phyloP scores from a whole-genome alignment of 2,888 invertebrate species.

The Perizoma affinitatum region DNA sequence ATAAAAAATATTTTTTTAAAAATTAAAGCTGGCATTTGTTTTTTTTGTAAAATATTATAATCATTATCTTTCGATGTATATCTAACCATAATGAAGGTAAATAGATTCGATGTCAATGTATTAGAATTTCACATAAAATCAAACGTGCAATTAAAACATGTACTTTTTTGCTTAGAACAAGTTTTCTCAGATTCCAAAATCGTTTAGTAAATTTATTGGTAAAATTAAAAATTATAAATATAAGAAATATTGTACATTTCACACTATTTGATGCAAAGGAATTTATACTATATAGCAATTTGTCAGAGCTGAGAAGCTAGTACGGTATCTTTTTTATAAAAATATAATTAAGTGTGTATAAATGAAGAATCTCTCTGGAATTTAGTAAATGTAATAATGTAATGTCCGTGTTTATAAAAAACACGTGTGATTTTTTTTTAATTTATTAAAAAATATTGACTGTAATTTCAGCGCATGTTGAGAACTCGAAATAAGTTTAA shows the following conservation, averaged over 20 bases:
- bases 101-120: too few relatives aligned
- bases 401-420: conserved; percentile 11
- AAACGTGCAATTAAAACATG: not conserved
- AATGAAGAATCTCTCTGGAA: conserved; percentile 32
- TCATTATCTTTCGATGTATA: too few relatives aligned
- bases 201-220: too few relatives aligned
- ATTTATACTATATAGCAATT: conserved; percentile 62
- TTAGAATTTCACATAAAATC: too few relatives aligned
- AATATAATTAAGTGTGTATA: conserved; percentile 9
- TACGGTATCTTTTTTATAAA: conserved; percentile 19
- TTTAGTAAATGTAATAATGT: conserved; percentile 27
- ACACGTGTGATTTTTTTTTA: conserved; percentile 4
- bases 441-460: not conserved
- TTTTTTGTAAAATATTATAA: too few relatives aligned
- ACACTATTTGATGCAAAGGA: conserved; percentile 66
- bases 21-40: conserved; percentile 1
- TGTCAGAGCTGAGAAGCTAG: conserved; percentile 42
- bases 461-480: conserved; percentile 2
- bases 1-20: conserved; percentile 30
- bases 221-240: not conserved
- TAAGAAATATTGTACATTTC: conserved; percentile 52
- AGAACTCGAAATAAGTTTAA: conserved; percentile 8
- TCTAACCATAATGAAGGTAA: too few relatives aligned
- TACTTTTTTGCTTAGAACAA: too few relatives aligned
- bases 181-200: too few relatives aligned